A percentile compares a stretch with the other conserved stretches of the same genome.
These are phyloP conservation scores for Timema cristinae DNA, from an alignment of 2,888 invertebrate species.

Conservation along the genomic window DNA sequence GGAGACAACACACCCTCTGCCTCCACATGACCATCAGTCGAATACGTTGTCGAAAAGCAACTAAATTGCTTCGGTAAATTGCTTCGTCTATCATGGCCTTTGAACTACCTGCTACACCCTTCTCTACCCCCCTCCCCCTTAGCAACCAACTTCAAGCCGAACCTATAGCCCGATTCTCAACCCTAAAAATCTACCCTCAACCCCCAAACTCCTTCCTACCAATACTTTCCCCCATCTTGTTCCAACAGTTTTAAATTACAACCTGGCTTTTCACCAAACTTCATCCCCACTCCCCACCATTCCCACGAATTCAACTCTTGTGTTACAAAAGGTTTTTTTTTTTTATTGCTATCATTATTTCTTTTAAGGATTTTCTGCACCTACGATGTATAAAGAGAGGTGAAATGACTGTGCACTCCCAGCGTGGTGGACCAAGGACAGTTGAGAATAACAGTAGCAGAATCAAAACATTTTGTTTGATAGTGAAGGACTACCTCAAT, in stretches of 20 bases:
- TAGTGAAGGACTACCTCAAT: too few relatives aligned
- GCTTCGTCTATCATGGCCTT: constrained; percentile 15
- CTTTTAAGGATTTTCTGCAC: neutral
- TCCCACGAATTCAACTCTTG: too few relatives aligned
- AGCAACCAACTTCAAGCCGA: neutral
- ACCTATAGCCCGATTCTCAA: neutral
- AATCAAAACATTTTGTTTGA: too few relatives aligned
- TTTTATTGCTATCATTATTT: neutral
- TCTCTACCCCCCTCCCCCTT: neutral
- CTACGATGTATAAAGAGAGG: neutral
- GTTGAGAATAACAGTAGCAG: too few relatives aligned
- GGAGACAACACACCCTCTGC: too few relatives aligned
- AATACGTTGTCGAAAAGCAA: constrained; percentile 14
- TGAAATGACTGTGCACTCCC: neutral
- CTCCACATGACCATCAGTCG: constrained; percentile 7
- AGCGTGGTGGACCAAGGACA: neutral
- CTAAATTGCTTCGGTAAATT: constrained; percentile 17
- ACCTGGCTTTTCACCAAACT: constrained; percentile 11
- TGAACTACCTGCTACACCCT: neutral
- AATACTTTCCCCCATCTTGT: neutral
- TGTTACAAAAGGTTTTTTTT: too few relatives aligned
- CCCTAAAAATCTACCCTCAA: constrained; percentile 5
- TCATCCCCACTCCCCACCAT: constrained; percentile 1
- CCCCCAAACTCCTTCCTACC: constrained; percentile 1
- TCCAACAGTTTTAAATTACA: constrained; percentile 10